Evolutionary conservation across 2,113 vertebrate genomes (phyloP).

Genomic region (Hystrix brachyura): DNA sequence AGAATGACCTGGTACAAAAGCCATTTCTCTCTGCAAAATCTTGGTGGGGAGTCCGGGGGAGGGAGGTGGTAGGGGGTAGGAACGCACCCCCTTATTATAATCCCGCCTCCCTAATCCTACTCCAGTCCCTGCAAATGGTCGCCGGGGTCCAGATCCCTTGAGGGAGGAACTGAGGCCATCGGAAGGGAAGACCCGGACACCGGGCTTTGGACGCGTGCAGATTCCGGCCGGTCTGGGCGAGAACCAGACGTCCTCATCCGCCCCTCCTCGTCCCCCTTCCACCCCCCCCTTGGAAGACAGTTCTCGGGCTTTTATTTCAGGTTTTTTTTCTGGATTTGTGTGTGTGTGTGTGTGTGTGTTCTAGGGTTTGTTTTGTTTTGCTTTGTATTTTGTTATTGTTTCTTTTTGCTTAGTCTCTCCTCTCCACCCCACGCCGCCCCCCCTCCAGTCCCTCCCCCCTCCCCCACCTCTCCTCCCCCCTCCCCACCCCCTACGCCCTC

Average conservation of each 20-base stretch:
- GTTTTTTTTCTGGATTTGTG: constrained; percentile 80
- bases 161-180: constrained; percentile 35
- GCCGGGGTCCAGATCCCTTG: constrained; percentile 34
- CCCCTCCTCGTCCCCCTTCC: constrained; percentile 51
- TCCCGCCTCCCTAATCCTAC: constrained; percentile 36
- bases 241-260: constrained; percentile 37
- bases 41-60: constrained; percentile 68
- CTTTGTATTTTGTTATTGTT: constrained; percentile 82
- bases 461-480: constrained; percentile 23
- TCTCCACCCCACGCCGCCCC: constrained; percentile 79
- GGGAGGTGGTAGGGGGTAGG: constrained; percentile 63
- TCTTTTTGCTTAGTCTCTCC: constrained; percentile 86
- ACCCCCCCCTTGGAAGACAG: constrained; percentile 87
- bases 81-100: constrained; percentile 47
- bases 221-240: not conserved
- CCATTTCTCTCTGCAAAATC: constrained; percentile 85
- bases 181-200: constrained; percentile 39
- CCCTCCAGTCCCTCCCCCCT: constrained; percentile 81
- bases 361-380: constrained; percentile 83
- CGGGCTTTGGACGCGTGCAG: not conserved
- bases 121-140: constrained; percentile 2
- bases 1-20: constrained; percentile 86
- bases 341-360: constrained; percentile 76
- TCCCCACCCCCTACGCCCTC: constrained; percentile 72
- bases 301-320: constrained; percentile 88